These are phyloP conservation scores for Hoplostethus mediterraneus DNA, from an alignment of 2,797 vertebrate genomes.

Conservation along the genomic window DNA sequence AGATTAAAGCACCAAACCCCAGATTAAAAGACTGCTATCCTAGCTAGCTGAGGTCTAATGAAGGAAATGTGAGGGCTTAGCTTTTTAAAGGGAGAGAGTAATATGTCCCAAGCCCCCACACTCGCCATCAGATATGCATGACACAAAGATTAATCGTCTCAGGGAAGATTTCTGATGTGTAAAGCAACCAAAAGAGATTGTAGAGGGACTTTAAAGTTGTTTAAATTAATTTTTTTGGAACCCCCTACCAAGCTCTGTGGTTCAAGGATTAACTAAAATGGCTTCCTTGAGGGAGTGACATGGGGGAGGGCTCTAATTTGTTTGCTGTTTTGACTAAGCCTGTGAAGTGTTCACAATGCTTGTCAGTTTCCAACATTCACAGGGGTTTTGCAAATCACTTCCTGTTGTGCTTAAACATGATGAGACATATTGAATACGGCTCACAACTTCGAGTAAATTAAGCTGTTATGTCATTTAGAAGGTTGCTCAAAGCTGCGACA, in stretches of 20 bases:
- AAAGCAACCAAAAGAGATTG: conserved; percentile 18
- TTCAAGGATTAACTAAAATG: conserved; percentile 56
- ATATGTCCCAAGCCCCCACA: conserved; percentile 37
- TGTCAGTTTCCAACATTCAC: conserved; percentile 61
- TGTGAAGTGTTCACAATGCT: conserved; percentile 49
- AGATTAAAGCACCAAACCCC: conserved; percentile 77
- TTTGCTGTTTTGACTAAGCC: conserved; percentile 63
- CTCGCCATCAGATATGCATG: conserved; percentile 50
- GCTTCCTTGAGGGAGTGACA: conserved; percentile 54
- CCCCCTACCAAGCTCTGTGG: conserved; percentile 20
- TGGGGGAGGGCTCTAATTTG: conserved; percentile 43
- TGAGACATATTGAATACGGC: conserved; percentile 56
- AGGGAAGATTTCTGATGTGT: conserved; percentile 29
- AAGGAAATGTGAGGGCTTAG: conserved; percentile 58
- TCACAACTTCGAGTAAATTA: conserved; percentile 60
- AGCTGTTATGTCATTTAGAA: conserved; percentile 56
- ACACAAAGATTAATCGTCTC: conserved; percentile 50
- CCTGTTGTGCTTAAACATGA: conserved; percentile 60
- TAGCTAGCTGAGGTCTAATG: conserved; percentile 54
- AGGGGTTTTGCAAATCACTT: conserved; percentile 62
- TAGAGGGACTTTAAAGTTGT: conserved; percentile 36
- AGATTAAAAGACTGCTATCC: conserved; percentile 76
- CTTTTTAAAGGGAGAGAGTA: conserved; percentile 44
- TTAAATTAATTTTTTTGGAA: conserved; percentile 54
- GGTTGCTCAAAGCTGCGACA: conserved; percentile 33